Evolutionary conservation across 2,797 vertebrate species (phyloP).

Genomic region (Chaetophractus vellerosus): DNA sequence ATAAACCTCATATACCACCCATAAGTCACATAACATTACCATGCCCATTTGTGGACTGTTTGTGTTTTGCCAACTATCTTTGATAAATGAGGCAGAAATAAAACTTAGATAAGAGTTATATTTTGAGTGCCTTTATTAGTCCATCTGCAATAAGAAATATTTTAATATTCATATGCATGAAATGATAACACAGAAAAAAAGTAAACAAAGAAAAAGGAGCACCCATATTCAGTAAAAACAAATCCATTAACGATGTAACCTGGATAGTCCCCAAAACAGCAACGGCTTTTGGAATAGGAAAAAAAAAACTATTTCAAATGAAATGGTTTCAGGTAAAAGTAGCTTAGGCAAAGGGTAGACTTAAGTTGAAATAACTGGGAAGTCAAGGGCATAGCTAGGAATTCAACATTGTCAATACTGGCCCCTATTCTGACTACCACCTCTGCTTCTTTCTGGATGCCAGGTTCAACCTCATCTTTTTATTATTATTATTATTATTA

Average conservation of each 20-base stretch:
- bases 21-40: neutral
- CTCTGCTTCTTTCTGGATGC: neutral
- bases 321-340: neutral
- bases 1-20: neutral
- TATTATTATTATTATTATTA: no score
- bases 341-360: neutral
- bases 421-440: neutral
- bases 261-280: neutral
- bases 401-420: neutral
- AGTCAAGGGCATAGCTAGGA: neutral
- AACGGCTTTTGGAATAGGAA: neutral
- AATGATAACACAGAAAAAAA: neutral
- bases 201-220: neutral
- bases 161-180: conserved; percentile 41
- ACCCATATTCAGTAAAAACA: neutral
- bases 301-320: neutral
- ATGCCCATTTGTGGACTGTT: neutral
- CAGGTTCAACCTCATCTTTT: neutral
- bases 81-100: neutral
- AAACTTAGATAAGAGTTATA: conserved; percentile 10
- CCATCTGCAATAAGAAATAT: neutral
- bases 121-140: neutral
- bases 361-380: neutral
- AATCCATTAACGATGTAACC: neutral
- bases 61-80: neutral